Evolutionary conservation across 2,113 vertebrate species (phyloP), one percentile per base, ranked within the genome.

Genomic region (Lota lota): DNA sequence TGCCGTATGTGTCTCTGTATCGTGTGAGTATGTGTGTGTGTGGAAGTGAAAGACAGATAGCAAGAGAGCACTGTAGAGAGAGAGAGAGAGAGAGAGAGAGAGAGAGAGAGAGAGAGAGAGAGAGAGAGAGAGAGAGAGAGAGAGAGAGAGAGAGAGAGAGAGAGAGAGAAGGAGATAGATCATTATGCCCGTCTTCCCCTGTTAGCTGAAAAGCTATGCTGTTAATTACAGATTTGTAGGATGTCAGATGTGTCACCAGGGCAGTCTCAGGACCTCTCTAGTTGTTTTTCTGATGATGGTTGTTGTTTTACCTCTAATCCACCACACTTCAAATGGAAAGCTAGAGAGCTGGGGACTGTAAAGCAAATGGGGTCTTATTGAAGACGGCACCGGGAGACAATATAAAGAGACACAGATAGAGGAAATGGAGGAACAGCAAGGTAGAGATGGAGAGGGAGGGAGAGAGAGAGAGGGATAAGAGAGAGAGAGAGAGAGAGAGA

Each of bases 301-400:
- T 83, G 40, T 50, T 50, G 5, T 50, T 50, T 50, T 50, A 6
- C 61, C 86, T 86, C 73, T 73, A 82, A 79, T 84, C 80, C 79
- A 67, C 74, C 81, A 75, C 65, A 81, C 87, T 87, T 87, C 85
- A 86, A 84, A 86, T 83, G 4, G 57, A 69, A 79, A 83, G 74
- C 76, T 80, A 72, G 75, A 85, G 78, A 79, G 85, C 77, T 84
- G 71, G 73, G 67, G 82, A 74, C 77, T 66, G 72, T 79, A 64
- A 57, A 68, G 67, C 82, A 88, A 83, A 83, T 82, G 72, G 78
- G 40, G 69, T 76, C 61, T 84, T 82, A 87, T 80, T 87, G 77
- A 84, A 78, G 72, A 33, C 73, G 75, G 81, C 73, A 82, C 80
- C 79, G 70, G 83, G 40, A 22, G 58, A 67, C 59, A 28, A 40